Evolutionary conservation across 1,140 invertebrate genomes (phyloP).

Genomic region (Drosophila virilis): DNA sequence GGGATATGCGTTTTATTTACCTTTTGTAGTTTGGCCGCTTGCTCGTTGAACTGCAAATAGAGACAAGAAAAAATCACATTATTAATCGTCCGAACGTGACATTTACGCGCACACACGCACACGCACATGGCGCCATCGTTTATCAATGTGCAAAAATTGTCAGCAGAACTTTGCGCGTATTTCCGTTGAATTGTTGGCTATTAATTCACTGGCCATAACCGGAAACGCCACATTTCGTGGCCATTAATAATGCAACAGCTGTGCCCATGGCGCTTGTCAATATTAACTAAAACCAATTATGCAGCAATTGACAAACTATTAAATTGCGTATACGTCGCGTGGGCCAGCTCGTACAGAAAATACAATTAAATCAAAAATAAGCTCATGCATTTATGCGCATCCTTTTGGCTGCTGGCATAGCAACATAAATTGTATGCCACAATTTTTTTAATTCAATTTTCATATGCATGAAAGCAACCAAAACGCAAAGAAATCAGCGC

Average conservation of each 20-base stretch:
- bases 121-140: constrained; percentile 57
- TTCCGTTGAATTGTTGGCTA: constrained; percentile 66
- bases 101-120: constrained; percentile 41
- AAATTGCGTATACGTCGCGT: constrained; percentile 69
- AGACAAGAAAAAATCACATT: constrained; percentile 72
- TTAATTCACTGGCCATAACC: constrained; percentile 53
- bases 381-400: constrained; percentile 75
- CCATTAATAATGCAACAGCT: constrained; percentile 82
- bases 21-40: constrained; percentile 49
- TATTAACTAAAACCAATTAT: constrained; percentile 81
- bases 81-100: constrained; percentile 77
- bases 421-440: constrained; percentile 67
- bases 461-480: constrained; percentile 40
- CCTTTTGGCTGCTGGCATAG: constrained; percentile 50
- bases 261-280: constrained; percentile 50
- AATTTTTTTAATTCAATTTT: constrained; percentile 64
- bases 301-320: constrained; percentile 62
- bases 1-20: constrained; percentile 42
- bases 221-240: constrained; percentile 53
- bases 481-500: constrained; percentile 66
- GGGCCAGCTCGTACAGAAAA: constrained; percentile 39
- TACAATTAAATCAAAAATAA: constrained; percentile 75
- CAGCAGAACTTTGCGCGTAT: constrained; percentile 54
- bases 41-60: constrained; percentile 74
- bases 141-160: constrained; percentile 61